These are phyloP conservation scores for Stichopus chloronotus DNA, from an alignment of 35 echinoderm and acorn worm species.

Conservation along the genomic window DNA sequence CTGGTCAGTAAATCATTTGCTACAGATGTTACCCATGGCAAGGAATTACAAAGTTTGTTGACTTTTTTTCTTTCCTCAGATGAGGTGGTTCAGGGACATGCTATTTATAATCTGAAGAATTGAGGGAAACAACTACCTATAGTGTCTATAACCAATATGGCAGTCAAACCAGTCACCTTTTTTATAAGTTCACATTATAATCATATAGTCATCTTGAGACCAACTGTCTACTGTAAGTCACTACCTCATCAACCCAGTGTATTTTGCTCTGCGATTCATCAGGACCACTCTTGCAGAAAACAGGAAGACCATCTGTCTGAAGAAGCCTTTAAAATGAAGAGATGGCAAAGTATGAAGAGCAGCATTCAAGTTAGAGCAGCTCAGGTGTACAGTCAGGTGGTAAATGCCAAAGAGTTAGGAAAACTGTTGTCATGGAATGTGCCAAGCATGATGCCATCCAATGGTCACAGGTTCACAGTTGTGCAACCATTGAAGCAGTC, in stretches of 20 bases:
- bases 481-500: neutral
- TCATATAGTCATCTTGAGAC: neutral
- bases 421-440: slow-evolving; percentile 25
- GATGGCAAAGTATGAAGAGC: neutral
- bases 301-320: neutral
- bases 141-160: neutral
- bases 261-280: slow-evolving; percentile 10
- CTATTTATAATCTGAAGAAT: too few species aligned
- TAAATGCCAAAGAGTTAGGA: slow-evolving; percentile 44
- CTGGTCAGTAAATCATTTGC: too few species aligned
- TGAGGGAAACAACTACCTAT: too few species aligned
- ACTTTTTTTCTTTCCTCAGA: too few species aligned
- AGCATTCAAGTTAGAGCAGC: slow-evolving; percentile 2
- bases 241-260: neutral
- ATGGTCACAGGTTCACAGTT: neutral
- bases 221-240: neutral
- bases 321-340: neutral
- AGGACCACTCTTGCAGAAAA: neutral
- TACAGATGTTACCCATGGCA: too few species aligned
- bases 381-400: slow-evolving; percentile 34
- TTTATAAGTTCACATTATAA: neutral
- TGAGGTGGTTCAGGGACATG: too few species aligned
- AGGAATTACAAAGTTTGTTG: too few species aligned
- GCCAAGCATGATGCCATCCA: neutral
- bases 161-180: neutral